A percentile compares a stretch with the other conserved stretches of the same genome.
These are phyloP conservation scores for Girardinichthys multiradiatus DNA, from an alignment of 2,113 vertebrate genomes.

Conservation along the genomic window DNA sequence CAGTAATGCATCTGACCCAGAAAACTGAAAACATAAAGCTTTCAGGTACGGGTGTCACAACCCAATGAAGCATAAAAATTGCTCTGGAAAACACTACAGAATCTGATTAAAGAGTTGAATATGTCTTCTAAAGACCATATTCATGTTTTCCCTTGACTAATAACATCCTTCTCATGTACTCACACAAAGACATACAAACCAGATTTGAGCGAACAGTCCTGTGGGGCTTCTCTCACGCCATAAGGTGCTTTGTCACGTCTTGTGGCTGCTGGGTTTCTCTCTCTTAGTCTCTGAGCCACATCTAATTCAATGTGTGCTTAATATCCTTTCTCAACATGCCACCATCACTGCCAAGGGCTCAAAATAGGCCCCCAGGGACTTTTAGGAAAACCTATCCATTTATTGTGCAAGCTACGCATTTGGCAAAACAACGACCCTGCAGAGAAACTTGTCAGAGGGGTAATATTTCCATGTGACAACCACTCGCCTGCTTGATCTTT, in stretches of 20 bases:
- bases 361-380: slow-evolving; percentile 45
- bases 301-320: slow-evolving; percentile 62
- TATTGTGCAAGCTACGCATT: slow-evolving; percentile 69
- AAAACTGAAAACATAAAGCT: background rate
- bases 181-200: slow-evolving; percentile 39
- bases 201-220: slow-evolving; percentile 50
- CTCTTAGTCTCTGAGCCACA: slow-evolving; percentile 35
- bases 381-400: slow-evolving; percentile 65
- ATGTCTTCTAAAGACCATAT: background rate
- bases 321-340: slow-evolving; percentile 55
- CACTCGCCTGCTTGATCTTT: slow-evolving; percentile 55
- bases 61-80: slow-evolving; percentile 7
- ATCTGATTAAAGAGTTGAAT: slow-evolving; percentile 14
- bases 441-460: slow-evolving; percentile 49
- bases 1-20: background rate
- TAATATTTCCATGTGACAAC: slow-evolving; percentile 66
- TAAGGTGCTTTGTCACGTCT: slow-evolving; percentile 65
- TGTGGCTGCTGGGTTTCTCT: slow-evolving; percentile 54
- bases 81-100: slow-evolving; percentile 2
- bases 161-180: slow-evolving; percentile 33
- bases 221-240: slow-evolving; percentile 60
- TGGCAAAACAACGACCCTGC: slow-evolving; percentile 51
- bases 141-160: slow-evolving; percentile 33
- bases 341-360: slow-evolving; percentile 41
- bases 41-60: slow-evolving; percentile 1